Evolutionary conservation across 2,797 vertebrate species (phyloP).

Genomic region (Pampus argenteus): DNA sequence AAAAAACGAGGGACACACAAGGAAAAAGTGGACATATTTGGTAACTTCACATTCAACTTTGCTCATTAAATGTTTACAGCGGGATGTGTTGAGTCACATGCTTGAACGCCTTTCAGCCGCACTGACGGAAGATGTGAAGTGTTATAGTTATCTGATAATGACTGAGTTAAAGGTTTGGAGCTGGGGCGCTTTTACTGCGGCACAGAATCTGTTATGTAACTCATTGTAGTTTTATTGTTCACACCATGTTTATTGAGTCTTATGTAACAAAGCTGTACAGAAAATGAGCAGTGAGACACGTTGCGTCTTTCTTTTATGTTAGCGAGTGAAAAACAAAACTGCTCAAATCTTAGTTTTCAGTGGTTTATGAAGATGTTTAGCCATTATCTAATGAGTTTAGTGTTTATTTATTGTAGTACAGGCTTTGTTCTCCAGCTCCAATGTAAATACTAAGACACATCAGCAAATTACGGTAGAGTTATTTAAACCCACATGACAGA

Average conservation of each 20-base stretch:
- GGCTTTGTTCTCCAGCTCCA: not conserved
- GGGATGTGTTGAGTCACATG: not conserved
- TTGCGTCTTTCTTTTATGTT: not conserved
- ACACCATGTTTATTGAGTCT: constrained; percentile 21
- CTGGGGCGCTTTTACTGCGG: constrained; percentile 12
- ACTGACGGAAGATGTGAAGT: not conserved
- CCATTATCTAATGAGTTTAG: constrained; percentile 16
- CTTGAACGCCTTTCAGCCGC: not conserved
- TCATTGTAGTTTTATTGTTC: constrained; percentile 37
- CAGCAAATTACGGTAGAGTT: constrained; percentile 26
- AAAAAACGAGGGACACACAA: not conserved
- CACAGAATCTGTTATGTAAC: constrained; percentile 47
- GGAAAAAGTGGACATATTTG: not conserved
- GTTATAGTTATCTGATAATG: constrained; percentile 11
- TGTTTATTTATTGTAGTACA: not conserved
- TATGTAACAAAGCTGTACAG: constrained; percentile 27
- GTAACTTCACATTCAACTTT: not conserved
- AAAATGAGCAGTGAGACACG: constrained; percentile 1
- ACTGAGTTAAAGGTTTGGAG: not conserved
- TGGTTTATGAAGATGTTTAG: constrained; percentile 9
- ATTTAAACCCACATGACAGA: constrained; percentile 38
- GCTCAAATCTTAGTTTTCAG: not conserved
- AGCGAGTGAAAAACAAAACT: not conserved
- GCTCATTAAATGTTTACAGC: not conserved
- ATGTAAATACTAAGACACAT: constrained; percentile 29